Base-by-base conservation (phyloP, 2,888 invertebrate genomes). In the Trachelus stipa region DNA sequence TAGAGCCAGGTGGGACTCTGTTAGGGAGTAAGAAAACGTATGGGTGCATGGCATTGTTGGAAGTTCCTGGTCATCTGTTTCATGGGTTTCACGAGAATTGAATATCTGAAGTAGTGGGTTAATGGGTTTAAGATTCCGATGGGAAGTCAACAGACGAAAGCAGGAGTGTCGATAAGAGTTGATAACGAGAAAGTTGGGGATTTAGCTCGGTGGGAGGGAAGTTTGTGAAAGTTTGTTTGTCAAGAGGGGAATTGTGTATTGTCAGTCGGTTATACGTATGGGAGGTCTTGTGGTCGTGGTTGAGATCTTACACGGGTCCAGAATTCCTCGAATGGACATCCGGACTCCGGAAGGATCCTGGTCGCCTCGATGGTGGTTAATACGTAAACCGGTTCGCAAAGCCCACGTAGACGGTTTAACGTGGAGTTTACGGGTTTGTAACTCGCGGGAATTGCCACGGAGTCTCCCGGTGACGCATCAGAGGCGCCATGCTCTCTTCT, bases 401-500 rank as follows among this genome's bases (percentile, higher is more conserved):
- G 56, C 56, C 23, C 56, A 23, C 56, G 2, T 56, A 23, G 23
- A 56, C 56, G 56, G 6, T 56, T 56, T 56, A 56, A 56, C 56
- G 56, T 56, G 56, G 23, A 23, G 56, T 2, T 56, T 6, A 56
- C 56, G 56, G 23, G 56, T 56, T 23, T 9, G 56, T 56, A 23
- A 56, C 56, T 56, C 56, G 9, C 56, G 6, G 23, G 56, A 56
- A 56, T 56, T 56, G 56, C 56, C 56, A 56, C 56, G 56, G 56
- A 56, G 56, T 56, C 30, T 74, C n/a, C 33, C 11, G 40, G 30
- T 73, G 77, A 74, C n/a, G 31, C 34, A 34, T 37, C 73, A 31
- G 33, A 35, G 71, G 23, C 76, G 40, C 56, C 56, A 56, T 56
- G 56, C 56, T 56, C 15, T 56, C 56, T 79, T 77, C 73, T 83